phyloP scores from a whole-genome alignment of 2,797 vertebrate species.

The Petrocephalus sullivani region DNA sequence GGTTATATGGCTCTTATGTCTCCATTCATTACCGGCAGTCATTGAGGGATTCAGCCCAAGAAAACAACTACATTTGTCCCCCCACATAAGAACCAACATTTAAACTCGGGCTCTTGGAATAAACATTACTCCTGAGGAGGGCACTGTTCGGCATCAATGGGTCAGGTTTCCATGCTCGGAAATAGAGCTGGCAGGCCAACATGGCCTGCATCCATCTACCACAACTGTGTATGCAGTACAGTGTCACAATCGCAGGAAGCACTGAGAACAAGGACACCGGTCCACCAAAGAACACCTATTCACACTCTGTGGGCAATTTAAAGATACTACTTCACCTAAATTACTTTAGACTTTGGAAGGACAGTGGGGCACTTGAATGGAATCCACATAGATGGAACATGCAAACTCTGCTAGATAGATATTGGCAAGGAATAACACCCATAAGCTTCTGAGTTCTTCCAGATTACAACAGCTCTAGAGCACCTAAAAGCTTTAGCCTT shows the following conservation, averaged over 20 bases:
- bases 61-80: not conserved
- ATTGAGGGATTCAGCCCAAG: not conserved
- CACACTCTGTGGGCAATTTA: not conserved
- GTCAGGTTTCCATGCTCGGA: not conserved
- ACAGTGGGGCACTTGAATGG: not conserved
- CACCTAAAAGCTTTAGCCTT: not conserved
- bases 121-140: not conserved
- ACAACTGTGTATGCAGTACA: not conserved
- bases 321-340: not conserved
- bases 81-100: not conserved
- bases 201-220: not conserved
- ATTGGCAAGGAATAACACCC: not conserved
- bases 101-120: not conserved
- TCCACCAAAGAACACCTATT: not conserved
- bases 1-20: not conserved
- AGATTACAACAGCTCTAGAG: not conserved
- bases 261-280: not conserved
- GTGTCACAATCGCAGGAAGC: not conserved
- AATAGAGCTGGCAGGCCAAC: not conserved
- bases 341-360: not conserved
- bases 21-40: constrained; percentile 3
- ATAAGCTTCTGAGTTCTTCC: not conserved
- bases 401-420: not conserved
- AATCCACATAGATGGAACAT: not conserved
- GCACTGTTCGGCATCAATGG: not conserved